Base-by-base conservation (phyloP, 1,140 invertebrate species). In the Teleopsis dalmanni region DNA sequence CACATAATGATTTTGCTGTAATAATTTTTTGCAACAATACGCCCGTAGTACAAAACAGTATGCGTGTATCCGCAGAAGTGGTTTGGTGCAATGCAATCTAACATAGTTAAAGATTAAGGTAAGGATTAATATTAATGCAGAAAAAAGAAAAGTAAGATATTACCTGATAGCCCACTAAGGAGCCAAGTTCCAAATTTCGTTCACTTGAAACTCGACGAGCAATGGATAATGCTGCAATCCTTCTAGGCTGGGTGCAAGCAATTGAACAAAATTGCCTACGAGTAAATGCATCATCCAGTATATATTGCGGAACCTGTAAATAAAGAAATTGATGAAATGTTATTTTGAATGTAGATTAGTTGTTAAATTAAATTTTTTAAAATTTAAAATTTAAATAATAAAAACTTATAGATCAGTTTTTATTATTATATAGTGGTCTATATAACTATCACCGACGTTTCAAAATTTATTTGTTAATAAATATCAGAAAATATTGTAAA, bases 1-100 rank as follows among this genome's bases (percentile, higher is more conserved):
- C 73, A 27, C 62, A 62, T 2, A 79, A 68, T 38, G 84, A 83
- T 55, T 75, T 74, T 1, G 55, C 44, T 48, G 79, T 81, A 47
- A 95, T 88, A 4, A 94, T 57, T 65, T 80, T 83, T 58, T 82
- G 80, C 4, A 89, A 65, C 19, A 90, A 59, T 9, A 89, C 76
- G 54, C 88, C 91, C 26, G 87, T 86, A 5, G 91, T 93, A 45
- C 94, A 89, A 72, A 89, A 99, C 4, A 82, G 81, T 5, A 98
- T 74, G 5, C 88, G 73, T 0, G 91, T 95, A 54, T 93, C 85
- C 6, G 58, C 48, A 51, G 11, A 41, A 19, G 10, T 52, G 35
- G 2, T 58, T 51, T 47, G 43, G 40, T 66, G 58, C 6, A 70
- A 40, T 19, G 68, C 59, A 55, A 78, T 71, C 45, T 91, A 25